Percentiles rank a stretch among this genome's conserved stretches.
Conservation (phyloP, 2,888 invertebrate species). For the Auanema freiburgensis region DNA sequence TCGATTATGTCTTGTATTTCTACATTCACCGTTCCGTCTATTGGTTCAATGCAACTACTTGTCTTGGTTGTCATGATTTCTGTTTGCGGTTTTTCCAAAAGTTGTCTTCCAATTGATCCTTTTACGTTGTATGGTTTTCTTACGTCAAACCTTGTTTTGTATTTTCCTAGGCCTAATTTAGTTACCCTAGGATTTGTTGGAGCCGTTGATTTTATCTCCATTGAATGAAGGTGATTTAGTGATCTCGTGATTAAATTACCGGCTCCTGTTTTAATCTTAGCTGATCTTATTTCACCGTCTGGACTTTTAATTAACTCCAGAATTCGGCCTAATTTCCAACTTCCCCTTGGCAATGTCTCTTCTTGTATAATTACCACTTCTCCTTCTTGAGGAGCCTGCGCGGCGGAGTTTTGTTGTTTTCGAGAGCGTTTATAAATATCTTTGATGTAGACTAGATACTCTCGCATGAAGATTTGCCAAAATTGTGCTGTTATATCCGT, state of each 20-base stretch:
- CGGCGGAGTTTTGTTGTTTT: background rate
- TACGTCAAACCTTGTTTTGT: no score
- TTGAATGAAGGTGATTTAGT: background rate
- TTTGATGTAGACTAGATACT: background rate
- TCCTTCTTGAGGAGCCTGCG: background rate
- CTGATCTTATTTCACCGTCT: background rate
- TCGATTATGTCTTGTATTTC: no score
- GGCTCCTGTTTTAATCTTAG: background rate
- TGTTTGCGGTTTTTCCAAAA: no score
- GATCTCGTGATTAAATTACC: background rate
- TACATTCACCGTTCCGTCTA: no score
- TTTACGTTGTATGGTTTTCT: no score
- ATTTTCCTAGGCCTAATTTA: no score
- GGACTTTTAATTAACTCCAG: background rate
- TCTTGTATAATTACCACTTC: slow-evolving; percentile 1
- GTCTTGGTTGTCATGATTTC: no score
- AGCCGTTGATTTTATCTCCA: background rate
- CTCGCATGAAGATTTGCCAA: background rate
- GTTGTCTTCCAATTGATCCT: no score
- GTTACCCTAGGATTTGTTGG: no score
- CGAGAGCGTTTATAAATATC: background rate
- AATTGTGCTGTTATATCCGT: background rate
- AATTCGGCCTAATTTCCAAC: background rate
- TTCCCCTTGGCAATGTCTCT: background rate
- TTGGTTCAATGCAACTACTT: no score